Evolutionary conservation across 1,140 invertebrate species (phyloP), one percentile per base, ranked within the genome.

Genomic region (Pseudomyrmex dendroicus): DNA sequence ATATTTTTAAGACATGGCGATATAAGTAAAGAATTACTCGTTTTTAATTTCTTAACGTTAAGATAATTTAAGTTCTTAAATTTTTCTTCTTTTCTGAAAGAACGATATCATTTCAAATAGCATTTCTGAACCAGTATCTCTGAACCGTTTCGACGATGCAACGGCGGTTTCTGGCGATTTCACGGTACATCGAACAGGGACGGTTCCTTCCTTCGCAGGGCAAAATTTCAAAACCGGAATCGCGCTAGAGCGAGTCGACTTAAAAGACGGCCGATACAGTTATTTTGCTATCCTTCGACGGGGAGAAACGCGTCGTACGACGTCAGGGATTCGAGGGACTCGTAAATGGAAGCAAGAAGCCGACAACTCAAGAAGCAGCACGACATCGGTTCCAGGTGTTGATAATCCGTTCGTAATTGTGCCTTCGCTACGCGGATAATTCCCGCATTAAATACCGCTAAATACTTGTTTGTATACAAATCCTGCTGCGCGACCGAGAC

Each of bases 371-470:
- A 90, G 76, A 87, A 91, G 77, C 91, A 93, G 92, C 92, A 87
- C 90, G 90, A 91, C 87, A 91, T 87, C 90, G 70, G 87, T 48
- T 86, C 93, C 93, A 94, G 92, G 92, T 94, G 93, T 93, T 91
- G 92, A 94, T 94, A 94, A 94, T 94, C 93, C 93, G 85, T 77
- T 89, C 84, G 87, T 93, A 94, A 94, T 94, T 93, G 91, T 92
- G 84, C 87, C 80, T 76, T 83, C 73, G 78, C 83, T 48, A 62
- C 61, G 44, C 22, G 87, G 87, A 89, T 91, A 92, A 92, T 91
- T 93, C 89, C 89, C 84, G 35, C 35, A 93, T 93, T 94, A 93
- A 94, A 93, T 76, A 85, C 66, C 87, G 84, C 90, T 93, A 91
- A 93, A 91, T 92, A 92, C 91, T 94, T 93, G 92, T 93, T 94